Evolutionary conservation across 2,113 vertebrate species (phyloP), one percentile per base, ranked within the genome.

Genomic region (Entomyzon cyanotis): DNA sequence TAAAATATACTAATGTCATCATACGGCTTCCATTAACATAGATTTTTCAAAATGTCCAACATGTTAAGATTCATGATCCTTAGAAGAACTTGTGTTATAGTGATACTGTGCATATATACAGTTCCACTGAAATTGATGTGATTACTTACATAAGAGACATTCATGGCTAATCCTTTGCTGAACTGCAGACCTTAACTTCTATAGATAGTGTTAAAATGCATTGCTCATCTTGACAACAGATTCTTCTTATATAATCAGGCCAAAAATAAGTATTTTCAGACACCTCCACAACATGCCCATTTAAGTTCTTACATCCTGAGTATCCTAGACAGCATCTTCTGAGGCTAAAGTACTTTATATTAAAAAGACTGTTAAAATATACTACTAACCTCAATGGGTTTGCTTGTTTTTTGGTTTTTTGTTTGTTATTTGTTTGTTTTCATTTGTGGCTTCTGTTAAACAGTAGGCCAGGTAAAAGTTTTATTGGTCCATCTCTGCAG

Each of bases 171-270:
- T n/a, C 25, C 17, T 73, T 58, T 71, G 42, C 27, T 75, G 64
- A 92, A 81, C 35, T 74, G 39, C 41, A 95, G 59, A 68, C 30
- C 60, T 90, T 78, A 60, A 53, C 81, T 85, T 96, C 23, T 79
- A 52, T 13, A 90, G 49, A 81, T 65, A 82, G 50, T 15, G 7
- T 23, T 56, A 75, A 88, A 95, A 90, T 74, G 87, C 31, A 67
- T 55, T 63, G 59, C 68, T 93, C 59, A 85, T 91, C 70, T 79
- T 93, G 53, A 58, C 75, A 91, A 91, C 63, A 94, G 56, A 81
- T 90, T 92, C 60, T 63, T 94, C 79, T 95, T 96, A 93, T n/a
- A 77, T 94, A 96, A 96, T 62, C n/a, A 55, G 39, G 33, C 16
- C 55, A 79, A 95, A 94, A 95, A 83, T 28, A 92, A 69, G 21